Conservation (phyloP, 2,113 vertebrate species). For the Pipa parva region DNA sequence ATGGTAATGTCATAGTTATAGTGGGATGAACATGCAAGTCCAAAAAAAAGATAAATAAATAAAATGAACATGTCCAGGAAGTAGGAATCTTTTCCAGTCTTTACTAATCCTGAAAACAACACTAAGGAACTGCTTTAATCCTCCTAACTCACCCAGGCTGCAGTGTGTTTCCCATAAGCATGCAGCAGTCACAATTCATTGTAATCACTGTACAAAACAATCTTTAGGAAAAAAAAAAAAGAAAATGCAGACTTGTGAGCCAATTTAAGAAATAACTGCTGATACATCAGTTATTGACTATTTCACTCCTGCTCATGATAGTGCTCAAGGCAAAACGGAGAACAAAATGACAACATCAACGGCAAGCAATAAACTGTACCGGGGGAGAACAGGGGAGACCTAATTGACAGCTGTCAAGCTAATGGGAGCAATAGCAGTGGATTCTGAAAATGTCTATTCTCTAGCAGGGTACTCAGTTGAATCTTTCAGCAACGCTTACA, state of each 20-base stretch:
- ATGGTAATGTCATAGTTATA: constrained; percentile 24
- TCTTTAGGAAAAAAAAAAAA: constrained; percentile 75
- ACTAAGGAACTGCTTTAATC: constrained; percentile 49
- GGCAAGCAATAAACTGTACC: constrained; percentile 90
- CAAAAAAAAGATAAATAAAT: constrained; percentile 28
- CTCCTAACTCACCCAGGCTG: constrained; percentile 57
- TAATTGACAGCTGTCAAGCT: constrained; percentile 97
- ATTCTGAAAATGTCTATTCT: constrained; percentile 84
- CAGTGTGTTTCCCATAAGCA: constrained; percentile 62
- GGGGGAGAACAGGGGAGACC: constrained; percentile 87
- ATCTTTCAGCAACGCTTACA: constrained; percentile 47
- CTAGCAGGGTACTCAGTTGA: constrained; percentile 65
- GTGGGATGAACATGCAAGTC: background rate
- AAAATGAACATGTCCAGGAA: constrained; percentile 40
- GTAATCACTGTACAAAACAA: constrained; percentile 78
- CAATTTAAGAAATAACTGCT: constrained; percentile 97
- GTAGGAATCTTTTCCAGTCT: constrained; percentile 44
- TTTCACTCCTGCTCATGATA: constrained; percentile 83
- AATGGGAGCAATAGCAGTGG: constrained; percentile 85
- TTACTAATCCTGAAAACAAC: constrained; percentile 49
- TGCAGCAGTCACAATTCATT: constrained; percentile 73
- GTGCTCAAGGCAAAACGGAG: constrained; percentile 88
- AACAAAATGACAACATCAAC: constrained; percentile 97
- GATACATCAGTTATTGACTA: constrained; percentile 96
- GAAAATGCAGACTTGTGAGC: constrained; percentile 85